Percentiles rank a stretch among this genome's conserved stretches.
Conservation (phyloP, 2,797 vertebrate genomes). For the Anisognathus igniventris region DNA sequence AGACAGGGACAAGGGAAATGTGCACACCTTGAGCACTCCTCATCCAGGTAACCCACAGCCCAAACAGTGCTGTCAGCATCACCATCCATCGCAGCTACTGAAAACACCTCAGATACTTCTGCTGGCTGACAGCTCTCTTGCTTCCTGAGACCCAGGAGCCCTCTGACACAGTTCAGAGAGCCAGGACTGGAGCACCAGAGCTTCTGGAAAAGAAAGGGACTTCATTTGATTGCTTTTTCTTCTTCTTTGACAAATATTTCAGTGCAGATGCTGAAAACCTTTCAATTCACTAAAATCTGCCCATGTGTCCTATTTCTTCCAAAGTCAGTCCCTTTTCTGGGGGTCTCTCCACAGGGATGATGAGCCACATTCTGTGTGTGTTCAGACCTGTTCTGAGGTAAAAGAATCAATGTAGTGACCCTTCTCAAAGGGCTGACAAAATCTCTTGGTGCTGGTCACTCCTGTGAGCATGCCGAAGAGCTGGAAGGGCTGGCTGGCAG, state of each 20-base stretch:
- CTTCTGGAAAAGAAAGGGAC: neutral
- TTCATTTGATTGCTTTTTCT: neutral
- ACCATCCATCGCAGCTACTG: neutral
- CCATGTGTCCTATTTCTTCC: neutral
- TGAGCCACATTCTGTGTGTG: neutral
- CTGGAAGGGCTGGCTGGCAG: neutral
- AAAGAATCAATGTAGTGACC: neutral
- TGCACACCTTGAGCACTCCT: neutral
- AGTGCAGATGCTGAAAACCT: neutral
- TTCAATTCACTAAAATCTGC: neutral
- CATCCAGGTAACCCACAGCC: neutral
- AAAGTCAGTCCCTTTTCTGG: neutral
- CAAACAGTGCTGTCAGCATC: neutral
- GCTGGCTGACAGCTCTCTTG: neutral
- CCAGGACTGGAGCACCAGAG: neutral
- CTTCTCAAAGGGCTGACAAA: neutral
- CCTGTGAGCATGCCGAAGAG: fast-evolving
- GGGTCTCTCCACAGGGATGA: neutral
- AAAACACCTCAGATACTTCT: neutral
- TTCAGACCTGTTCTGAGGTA: neutral
- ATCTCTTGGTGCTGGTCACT: neutral
- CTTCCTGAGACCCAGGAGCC: neutral
- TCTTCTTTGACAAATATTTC: neutral
- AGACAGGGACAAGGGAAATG: neutral
- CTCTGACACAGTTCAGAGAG: neutral